phyloP scores from a whole-genome alignment of 2,888 invertebrate species.

The Limnephilus marmoratus region DNA sequence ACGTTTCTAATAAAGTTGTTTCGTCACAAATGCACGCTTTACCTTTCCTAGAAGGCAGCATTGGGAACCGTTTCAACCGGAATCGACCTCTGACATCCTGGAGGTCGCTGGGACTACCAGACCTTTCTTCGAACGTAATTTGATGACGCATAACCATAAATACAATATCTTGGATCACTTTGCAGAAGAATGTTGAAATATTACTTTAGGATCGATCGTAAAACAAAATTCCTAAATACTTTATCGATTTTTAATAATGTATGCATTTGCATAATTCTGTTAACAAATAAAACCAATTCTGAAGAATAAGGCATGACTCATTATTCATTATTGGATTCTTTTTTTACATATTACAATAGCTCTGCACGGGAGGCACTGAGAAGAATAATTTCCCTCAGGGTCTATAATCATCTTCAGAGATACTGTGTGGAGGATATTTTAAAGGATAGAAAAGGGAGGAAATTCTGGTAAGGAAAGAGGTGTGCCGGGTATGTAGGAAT shows the following conservation, averaged over 20 bases:
- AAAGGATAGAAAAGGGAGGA: too few species aligned
- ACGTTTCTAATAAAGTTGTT: not conserved
- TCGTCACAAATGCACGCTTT: not conserved
- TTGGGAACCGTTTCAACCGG: not conserved
- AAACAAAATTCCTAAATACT: not conserved
- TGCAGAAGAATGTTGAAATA: not conserved
- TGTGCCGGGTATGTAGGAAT: too few species aligned
- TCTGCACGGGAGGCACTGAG: not conserved
- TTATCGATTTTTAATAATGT: not conserved
- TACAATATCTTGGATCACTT: not conserved
- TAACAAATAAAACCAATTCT: not conserved
- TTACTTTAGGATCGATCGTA: not conserved
- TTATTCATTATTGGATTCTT: not conserved
- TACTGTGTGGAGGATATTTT: too few species aligned
- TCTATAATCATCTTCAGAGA: too few species aligned
- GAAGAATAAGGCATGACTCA: not conserved
- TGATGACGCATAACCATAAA: not conserved
- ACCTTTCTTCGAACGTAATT: conserved; percentile 2
- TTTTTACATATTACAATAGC: not conserved
- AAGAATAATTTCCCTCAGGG: too few species aligned
- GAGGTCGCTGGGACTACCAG: not conserved
- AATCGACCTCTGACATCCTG: not conserved
- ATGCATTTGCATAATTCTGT: not conserved
- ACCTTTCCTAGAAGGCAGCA: not conserved
- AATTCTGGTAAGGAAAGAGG: too few species aligned